Evolutionary conservation across 2,113 vertebrate genomes (phyloP).

Genomic region (Strix aluco): DNA sequence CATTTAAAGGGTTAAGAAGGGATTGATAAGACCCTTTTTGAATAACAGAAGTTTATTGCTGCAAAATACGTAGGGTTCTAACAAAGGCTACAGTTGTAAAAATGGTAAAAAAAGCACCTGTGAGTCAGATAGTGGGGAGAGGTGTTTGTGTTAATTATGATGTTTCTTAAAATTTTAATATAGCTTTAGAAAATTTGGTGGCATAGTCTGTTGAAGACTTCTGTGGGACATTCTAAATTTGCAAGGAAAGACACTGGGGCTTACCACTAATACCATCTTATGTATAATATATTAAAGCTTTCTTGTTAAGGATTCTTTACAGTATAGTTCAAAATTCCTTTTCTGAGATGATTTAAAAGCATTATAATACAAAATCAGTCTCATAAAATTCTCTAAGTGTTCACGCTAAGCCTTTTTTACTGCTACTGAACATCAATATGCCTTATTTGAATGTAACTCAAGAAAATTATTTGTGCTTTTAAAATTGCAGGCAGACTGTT

Average conservation of each 20-base stretch:
- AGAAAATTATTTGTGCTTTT: constrained; percentile 43
- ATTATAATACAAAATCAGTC: neutral
- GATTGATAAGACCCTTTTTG: neutral
- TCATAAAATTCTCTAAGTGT: constrained; percentile 13
- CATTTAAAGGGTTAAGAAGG: neutral
- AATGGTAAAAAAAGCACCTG: neutral
- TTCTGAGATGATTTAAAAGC: neutral
- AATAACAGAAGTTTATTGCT: neutral
- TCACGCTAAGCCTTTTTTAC: constrained; percentile 2
- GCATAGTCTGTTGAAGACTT: neutral
- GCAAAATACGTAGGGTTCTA: neutral
- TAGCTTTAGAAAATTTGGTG: neutral
- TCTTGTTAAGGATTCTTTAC: constrained; percentile 32
- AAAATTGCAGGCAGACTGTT: neutral
- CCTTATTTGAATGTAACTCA: constrained; percentile 2
- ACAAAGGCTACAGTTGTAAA: neutral
- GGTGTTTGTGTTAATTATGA: neutral
- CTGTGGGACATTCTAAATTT: neutral
- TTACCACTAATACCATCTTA: neutral
- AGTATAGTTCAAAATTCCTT: neutral
- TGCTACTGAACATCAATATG: constrained; percentile 3
- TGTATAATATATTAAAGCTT: constrained; percentile 25
- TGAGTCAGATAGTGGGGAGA: neutral
- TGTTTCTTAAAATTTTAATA: neutral
- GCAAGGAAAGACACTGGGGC: neutral